These are phyloP conservation scores for Misgurnus mizolepis DNA, from an alignment of 2,113 vertebrate genomes.

Conservation along the genomic window DNA sequence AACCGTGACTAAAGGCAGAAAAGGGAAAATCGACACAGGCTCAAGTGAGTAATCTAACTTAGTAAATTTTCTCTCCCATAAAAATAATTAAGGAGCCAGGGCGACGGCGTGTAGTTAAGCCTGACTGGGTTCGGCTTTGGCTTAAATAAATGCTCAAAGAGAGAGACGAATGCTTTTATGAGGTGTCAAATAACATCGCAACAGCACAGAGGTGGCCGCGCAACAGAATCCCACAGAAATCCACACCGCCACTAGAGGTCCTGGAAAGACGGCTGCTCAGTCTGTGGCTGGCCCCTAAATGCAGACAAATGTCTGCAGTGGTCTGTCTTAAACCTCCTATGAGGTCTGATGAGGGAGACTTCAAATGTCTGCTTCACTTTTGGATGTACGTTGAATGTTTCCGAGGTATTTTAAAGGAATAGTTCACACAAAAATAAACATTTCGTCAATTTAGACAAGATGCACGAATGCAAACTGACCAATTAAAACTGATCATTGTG, in stretches of 20 bases:
- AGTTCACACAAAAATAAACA: too few species aligned
- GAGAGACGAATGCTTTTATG: constrained; percentile 49
- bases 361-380: constrained; percentile 33
- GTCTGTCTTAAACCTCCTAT: constrained; percentile 23
- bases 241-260: constrained; percentile 48
- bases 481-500: too few species aligned
- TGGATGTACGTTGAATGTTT: constrained; percentile 6
- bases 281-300: constrained; percentile 19
- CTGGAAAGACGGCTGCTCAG: constrained; percentile 27
- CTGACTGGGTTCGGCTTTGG: constrained; percentile 47
- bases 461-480: too few species aligned
- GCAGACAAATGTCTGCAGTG: constrained; percentile 34
- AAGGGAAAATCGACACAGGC: constrained; percentile 35
- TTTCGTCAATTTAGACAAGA: too few species aligned
- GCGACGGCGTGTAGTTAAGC: constrained; percentile 36
- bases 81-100: constrained; percentile 48
- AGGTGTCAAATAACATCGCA: constrained; percentile 47
- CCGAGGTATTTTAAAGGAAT: not conserved
- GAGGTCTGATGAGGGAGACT: constrained; percentile 35
- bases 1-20: constrained; percentile 23
- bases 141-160: constrained; percentile 37
- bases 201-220: constrained; percentile 33
- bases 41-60: too few species aligned
- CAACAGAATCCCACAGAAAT: constrained; percentile 47
- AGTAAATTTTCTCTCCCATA: constrained; percentile 39